phyloP scores from a whole-genome alignment of 2,888 invertebrate species.

The Physocephala rufipes region DNA sequence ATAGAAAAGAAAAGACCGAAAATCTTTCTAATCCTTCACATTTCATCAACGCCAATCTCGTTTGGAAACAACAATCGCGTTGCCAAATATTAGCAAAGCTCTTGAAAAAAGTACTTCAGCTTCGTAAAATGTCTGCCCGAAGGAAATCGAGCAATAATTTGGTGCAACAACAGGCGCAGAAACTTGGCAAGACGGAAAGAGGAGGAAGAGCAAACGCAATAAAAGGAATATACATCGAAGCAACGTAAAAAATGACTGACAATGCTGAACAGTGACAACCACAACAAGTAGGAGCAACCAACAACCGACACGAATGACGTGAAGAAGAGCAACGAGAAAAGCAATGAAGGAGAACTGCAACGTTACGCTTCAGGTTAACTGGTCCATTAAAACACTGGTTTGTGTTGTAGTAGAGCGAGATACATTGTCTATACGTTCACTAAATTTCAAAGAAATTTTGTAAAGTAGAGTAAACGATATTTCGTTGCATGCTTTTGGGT shows the following conservation, averaged over 20 bases:
- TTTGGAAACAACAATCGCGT: slow-evolving; percentile 50
- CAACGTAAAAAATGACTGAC: slow-evolving; percentile 10
- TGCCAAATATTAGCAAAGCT: slow-evolving; percentile 58
- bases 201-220: not conserved
- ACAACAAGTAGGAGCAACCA: not conserved
- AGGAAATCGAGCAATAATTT: slow-evolving; percentile 36
- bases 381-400: no score
- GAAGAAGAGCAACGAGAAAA: not conserved
- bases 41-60: slow-evolving; percentile 25
- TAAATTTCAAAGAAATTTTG: no score
- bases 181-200: not conserved
- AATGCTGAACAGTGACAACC: not conserved
- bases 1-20: not conserved
- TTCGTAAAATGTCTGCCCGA: slow-evolving; percentile 11
- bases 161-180: no score
- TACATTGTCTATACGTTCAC: no score
- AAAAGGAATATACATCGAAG: not conserved
- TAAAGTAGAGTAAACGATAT: no score
- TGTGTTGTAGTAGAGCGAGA: no score
- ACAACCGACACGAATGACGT: not conserved
- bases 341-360: not conserved
- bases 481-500: no score
- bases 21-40: slow-evolving; percentile 1
- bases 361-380: not conserved
- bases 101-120: slow-evolving; percentile 49